Conservation (phyloP, 2,797 vertebrate genomes). For the Mastacembelus armatus region DNA sequence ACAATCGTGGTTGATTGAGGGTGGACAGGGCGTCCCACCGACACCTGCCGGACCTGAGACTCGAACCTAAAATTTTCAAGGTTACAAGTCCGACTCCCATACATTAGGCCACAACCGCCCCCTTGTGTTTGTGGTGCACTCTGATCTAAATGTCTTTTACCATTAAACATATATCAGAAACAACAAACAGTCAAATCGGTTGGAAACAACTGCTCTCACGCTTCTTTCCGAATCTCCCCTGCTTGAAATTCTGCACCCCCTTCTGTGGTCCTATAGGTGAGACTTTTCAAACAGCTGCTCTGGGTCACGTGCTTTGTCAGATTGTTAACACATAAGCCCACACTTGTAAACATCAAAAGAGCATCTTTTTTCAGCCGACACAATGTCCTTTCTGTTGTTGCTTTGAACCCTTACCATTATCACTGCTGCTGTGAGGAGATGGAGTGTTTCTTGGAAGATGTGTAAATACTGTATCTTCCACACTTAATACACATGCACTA, state of each 20-base stretch:
- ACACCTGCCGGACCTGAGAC: too few relatives aligned
- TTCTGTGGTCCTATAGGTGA: slow-evolving; percentile 49
- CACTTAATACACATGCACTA: slow-evolving; percentile 7
- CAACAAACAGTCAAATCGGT: too few relatives aligned
- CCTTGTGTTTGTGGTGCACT: too few relatives aligned
- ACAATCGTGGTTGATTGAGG: too few relatives aligned
- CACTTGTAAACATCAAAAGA: slow-evolving; percentile 65
- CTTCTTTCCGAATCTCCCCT: slow-evolving; percentile 16
- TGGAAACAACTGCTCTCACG: neutral
- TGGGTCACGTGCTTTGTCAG: slow-evolving; percentile 60
- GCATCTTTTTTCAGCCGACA: slow-evolving; percentile 3
- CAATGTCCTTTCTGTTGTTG: slow-evolving; percentile 17
- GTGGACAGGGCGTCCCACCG: too few relatives aligned
- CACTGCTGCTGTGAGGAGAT: slow-evolving; percentile 37
- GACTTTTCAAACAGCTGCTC: slow-evolving; percentile 65
- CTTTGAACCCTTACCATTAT: slow-evolving; percentile 47
- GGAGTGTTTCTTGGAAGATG: slow-evolving; percentile 31
- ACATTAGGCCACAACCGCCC: too few relatives aligned
- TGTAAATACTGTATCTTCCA: slow-evolving; percentile 27
- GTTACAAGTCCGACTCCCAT: too few relatives aligned
- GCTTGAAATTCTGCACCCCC: slow-evolving; percentile 29
- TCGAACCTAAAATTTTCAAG: too few relatives aligned
- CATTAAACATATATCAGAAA: neutral
- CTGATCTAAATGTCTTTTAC: neutral
- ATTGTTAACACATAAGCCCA: slow-evolving; percentile 63